Evolutionary conservation across 1,140 invertebrate species (phyloP).

Genomic region (Drosophila oshimai): DNA sequence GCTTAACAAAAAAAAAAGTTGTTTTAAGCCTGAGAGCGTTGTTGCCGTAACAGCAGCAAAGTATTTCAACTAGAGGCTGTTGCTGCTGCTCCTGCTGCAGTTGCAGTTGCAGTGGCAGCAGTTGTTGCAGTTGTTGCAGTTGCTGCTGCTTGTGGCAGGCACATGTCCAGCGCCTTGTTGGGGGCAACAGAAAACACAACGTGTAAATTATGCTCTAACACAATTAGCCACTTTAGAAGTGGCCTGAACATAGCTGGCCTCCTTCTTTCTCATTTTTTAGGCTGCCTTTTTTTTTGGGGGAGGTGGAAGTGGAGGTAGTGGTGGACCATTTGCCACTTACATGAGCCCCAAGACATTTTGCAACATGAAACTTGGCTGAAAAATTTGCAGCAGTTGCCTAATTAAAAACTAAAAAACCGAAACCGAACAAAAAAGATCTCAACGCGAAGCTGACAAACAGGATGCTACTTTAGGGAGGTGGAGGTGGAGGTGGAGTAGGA

Average conservation of each 20-base stretch:
- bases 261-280: slow-evolving; percentile 23
- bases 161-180: slow-evolving; percentile 74
- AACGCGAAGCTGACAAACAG: slow-evolving; percentile 57
- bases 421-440: slow-evolving; percentile 11
- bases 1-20: slow-evolving; percentile 18
- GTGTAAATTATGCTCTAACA: slow-evolving; percentile 80
- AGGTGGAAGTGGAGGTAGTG: slow-evolving; percentile 18
- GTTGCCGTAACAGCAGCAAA: slow-evolving; percentile 45
- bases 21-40: slow-evolving; percentile 28
- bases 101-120: slow-evolving; percentile 2
- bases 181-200: slow-evolving; percentile 74
- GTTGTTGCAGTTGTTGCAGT: background rate
- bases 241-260: slow-evolving; percentile 47
- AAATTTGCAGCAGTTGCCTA: slow-evolving; percentile 72
- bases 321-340: slow-evolving; percentile 74
- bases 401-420: slow-evolving; percentile 63
- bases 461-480: slow-evolving; percentile 48
- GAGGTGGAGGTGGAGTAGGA: background rate
- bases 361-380: slow-evolving; percentile 71
- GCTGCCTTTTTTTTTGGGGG: background rate
- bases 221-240: slow-evolving; percentile 79
- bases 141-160: slow-evolving; percentile 50
- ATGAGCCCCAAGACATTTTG: slow-evolving; percentile 65
- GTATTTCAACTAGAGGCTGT: slow-evolving; percentile 52
- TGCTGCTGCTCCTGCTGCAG: slow-evolving; percentile 16